These are phyloP conservation scores for Caenorhabditis wallacei DNA, from an alignment of 2,888 invertebrate species.

Conservation along the genomic window DNA sequence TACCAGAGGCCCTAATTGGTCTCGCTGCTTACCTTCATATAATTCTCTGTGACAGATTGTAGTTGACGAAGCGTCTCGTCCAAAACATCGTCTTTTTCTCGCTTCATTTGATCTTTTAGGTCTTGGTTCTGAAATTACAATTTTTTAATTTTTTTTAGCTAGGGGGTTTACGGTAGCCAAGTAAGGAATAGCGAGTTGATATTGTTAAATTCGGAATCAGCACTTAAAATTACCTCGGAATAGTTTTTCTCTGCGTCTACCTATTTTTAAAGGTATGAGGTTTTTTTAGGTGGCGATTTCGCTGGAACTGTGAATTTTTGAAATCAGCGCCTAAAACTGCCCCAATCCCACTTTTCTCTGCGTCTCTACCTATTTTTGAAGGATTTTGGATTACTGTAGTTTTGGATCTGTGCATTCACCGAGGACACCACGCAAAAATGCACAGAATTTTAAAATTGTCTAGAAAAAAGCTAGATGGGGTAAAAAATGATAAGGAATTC, in stretches of 20 bases:
- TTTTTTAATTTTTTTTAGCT: no score
- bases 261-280: not conserved
- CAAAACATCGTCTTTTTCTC: slow-evolving; percentile 69
- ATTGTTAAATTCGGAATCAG: not conserved
- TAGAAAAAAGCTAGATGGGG: not conserved
- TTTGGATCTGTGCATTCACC: not conserved
- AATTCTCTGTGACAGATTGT: slow-evolving; percentile 57
- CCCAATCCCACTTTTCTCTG: not conserved
- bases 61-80: slow-evolving; percentile 68
- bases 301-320: no score
- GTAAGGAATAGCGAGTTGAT: no score
- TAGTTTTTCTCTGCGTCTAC: not conserved
- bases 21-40: slow-evolving; percentile 57
- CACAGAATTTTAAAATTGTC: not conserved
- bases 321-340: not conserved
- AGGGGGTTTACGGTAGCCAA: no score
- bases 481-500: not conserved
- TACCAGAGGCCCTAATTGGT: slow-evolving; percentile 3
- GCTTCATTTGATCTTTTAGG: slow-evolving; percentile 62
- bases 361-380: not conserved
- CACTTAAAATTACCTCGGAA: not conserved
- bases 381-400: not conserved
- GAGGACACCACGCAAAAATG: not conserved
- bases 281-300: no score
- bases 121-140: slow-evolving; percentile 60